These are phyloP conservation scores for Paradisaea rubra DNA, from an alignment of 2,113 vertebrate species.

Conservation along the genomic window DNA sequence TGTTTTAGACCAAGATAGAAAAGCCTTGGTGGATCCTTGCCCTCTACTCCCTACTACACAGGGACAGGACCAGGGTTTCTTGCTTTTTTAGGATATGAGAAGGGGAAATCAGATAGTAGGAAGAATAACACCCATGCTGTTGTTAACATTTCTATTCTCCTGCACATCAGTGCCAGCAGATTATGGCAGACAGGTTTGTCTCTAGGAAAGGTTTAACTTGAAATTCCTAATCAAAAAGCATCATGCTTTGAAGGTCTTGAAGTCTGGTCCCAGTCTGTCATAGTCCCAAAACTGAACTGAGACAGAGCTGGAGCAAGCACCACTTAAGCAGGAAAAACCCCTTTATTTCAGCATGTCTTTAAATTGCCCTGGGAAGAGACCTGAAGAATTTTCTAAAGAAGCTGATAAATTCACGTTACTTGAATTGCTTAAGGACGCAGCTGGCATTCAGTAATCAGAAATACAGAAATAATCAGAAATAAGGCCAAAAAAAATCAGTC, in stretches of 20 bases:
- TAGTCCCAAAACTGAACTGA: neutral
- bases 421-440: neutral
- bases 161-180: neutral
- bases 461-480: neutral
- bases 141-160: neutral
- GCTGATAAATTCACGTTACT: neutral
- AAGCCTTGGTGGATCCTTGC: neutral
- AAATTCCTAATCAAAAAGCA: neutral
- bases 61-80: neutral
- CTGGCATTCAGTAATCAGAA: neutral
- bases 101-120: neutral
- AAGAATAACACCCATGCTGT: neutral
- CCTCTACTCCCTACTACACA: neutral
- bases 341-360: neutral
- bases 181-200: neutral
- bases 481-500: neutral
- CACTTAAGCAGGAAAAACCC: neutral
- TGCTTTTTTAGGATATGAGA: neutral
- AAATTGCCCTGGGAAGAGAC: neutral
- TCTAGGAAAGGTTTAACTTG: neutral
- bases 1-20: neutral
- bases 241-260: neutral
- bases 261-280: neutral
- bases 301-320: neutral
- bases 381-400: neutral